These are phyloP conservation scores for Podarcis lilfordi DNA, from an alignment of 2,797 vertebrate genomes.

Conservation along the genomic window DNA sequence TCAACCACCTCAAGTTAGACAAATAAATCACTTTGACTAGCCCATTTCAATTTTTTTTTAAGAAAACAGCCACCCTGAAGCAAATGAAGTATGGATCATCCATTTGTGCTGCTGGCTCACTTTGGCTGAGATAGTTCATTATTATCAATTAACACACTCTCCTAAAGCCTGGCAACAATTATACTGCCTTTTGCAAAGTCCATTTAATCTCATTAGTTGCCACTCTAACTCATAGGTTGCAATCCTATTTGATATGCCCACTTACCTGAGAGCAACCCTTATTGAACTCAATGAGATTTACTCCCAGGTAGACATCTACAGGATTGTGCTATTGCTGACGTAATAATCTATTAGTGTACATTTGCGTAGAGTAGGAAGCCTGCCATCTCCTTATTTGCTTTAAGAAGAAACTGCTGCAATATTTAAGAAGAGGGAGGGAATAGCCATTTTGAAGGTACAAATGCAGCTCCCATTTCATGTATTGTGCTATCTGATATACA, in stretches of 20 bases:
- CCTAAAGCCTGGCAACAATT: slow-evolving; percentile 29
- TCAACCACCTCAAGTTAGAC: neutral
- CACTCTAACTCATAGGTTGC: neutral
- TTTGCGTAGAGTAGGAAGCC: no score
- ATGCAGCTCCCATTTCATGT: neutral
- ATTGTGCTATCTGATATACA: neutral
- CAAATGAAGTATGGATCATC: slow-evolving; percentile 21
- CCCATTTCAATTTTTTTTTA: neutral
- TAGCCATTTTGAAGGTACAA: no score
- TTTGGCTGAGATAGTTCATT: slow-evolving; percentile 40
- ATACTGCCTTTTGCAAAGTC: neutral
- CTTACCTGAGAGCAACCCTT: neutral
- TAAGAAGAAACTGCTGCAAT: no score
- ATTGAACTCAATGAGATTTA: no score
- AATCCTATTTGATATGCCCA: neutral
- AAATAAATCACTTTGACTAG: neutral
- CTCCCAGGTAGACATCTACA: no score
- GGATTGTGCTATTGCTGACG: no score
- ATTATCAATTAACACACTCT: slow-evolving; percentile 47
- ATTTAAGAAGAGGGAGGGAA: no score
- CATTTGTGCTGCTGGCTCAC: slow-evolving; percentile 28
- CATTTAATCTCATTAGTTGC: slow-evolving; percentile 47
- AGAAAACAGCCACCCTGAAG: neutral
- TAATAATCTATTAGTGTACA: no score
- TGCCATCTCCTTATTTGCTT: no score